Evolutionary conservation across 2,113 vertebrate genomes (phyloP).

Genomic region (Crotalus viridis): DNA sequence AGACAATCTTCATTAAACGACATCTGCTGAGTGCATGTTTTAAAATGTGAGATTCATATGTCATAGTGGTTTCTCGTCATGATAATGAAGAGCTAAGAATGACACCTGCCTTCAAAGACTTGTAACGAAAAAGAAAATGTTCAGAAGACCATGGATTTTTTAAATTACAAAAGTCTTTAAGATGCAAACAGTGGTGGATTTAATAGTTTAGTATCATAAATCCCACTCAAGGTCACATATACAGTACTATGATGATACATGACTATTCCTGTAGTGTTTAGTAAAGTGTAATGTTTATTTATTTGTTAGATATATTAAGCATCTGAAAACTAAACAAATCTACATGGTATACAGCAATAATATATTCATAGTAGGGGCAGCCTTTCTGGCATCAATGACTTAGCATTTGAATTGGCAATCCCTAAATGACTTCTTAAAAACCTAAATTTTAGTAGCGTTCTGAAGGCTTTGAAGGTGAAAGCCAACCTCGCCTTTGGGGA

Average conservation of each 20-base stretch:
- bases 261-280: background rate
- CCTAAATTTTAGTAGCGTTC: background rate
- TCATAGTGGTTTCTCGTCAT: background rate
- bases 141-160: background rate
- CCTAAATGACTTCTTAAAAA: background rate
- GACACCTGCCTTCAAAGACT: background rate
- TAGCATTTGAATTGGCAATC: background rate
- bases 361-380: background rate
- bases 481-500: background rate
- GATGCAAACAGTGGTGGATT: background rate
- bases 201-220: background rate
- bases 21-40: background rate
- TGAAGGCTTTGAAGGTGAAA: background rate
- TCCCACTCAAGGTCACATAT: background rate
- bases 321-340: background rate
- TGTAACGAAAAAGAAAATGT: background rate
- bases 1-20: background rate
- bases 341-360: background rate
- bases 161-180: background rate
- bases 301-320: background rate
- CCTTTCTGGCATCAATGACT: background rate
- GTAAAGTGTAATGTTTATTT: background rate
- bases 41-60: conserved; percentile 5
- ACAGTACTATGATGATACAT: background rate
- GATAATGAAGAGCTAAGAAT: background rate